A percentile compares a stretch with the other conserved stretches of the same genome.
phyloP scores from a whole-genome alignment of 2,797 vertebrate genomes.

The Aldrovandia affinis region DNA sequence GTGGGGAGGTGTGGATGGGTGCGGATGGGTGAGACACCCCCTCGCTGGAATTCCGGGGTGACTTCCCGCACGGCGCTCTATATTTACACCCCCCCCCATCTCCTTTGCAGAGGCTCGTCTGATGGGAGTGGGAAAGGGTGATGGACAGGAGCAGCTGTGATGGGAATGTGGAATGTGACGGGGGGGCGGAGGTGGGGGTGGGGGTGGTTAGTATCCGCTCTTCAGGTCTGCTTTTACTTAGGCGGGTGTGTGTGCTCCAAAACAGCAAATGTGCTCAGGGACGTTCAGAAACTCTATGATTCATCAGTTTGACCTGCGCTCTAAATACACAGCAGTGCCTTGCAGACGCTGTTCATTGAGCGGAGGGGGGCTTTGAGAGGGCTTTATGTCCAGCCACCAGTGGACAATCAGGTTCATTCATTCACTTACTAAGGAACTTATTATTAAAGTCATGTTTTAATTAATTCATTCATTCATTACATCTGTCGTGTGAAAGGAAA shows the following conservation, averaged over 20 bases:
- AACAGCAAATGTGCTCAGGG: slow-evolving; percentile 48
- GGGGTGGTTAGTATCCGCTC: slow-evolving; percentile 64
- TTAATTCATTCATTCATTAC: too few relatives aligned
- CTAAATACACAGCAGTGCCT: slow-evolving; percentile 19
- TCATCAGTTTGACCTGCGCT: slow-evolving; percentile 43
- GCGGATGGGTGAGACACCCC: slow-evolving; percentile 19
- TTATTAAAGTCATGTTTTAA: too few relatives aligned
- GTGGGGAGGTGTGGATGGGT: slow-evolving; percentile 15
- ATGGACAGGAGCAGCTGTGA: slow-evolving; percentile 80
- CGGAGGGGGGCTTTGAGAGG: background rate
- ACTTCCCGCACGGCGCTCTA: background rate
- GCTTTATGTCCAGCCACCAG: background rate
- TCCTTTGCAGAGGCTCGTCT: slow-evolving; percentile 15
- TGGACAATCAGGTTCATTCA: background rate
- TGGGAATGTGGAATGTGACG: slow-evolving; percentile 69
- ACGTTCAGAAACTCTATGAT: slow-evolving; percentile 45
- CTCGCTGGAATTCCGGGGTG: background rate
- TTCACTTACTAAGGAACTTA: background rate
- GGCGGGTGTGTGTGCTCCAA: slow-evolving; percentile 36
- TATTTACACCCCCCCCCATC: slow-evolving; percentile 35
- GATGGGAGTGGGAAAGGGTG: slow-evolving; percentile 44
- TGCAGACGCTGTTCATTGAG: background rate
- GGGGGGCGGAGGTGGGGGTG: slow-evolving; percentile 25
- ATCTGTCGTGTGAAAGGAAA: too few relatives aligned
- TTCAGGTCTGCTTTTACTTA: slow-evolving; percentile 68